Base-by-base conservation (phyloP, 2,888 invertebrate species). In the Callyntrura sp. region DNA sequence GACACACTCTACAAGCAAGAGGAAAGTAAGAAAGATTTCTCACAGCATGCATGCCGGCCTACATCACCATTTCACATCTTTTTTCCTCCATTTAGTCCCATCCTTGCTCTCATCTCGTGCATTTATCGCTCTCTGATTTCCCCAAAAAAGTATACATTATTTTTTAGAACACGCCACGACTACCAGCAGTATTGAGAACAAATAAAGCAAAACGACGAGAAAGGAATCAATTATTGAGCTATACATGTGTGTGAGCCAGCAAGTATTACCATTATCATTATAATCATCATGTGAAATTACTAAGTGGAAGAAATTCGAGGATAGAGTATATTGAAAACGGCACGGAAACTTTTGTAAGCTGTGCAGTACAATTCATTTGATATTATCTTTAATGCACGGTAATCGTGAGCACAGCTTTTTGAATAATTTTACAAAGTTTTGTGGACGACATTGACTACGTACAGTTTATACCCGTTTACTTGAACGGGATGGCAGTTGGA, bases 41-140 rank as follows among this genome's bases (percentile, higher is more conserved):
- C 87, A 45, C 81, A 87, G 87, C 83, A 76, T 51, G 89, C 88
- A 91, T 90, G 90, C 92, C 92, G 92, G 91, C 90, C 91, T 91
- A 88, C 88, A 91, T 90, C 91, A 90, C 89, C 85, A 85, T 81
- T 84, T 65, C 88, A 85, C 91, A 89, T 91, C 87, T 90, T 91
- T 88, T 85, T 90, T 88, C 90, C 85, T 90, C 88, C 81, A 85
- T 91, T 92, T 91, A 92, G 91, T 92, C 92, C 91, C 91, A 91
- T 91, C 90, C 86, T 90, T 76, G 86, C 91, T 90, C 65, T 79
- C 90, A 91, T 87, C 92, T 90, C 84, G 88, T 88, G 79, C 91
- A 90, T 90, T 90, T 86, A 88, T 88, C 90, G 89, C 88, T 92
- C 92, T 92, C 92, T 91, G 85, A 90, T 92, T 92, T 91, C 90